Evolutionary conservation across 2,797 vertebrate genomes (phyloP), one percentile per base, ranked within the genome.

Genomic region (Saxicola maurus): DNA sequence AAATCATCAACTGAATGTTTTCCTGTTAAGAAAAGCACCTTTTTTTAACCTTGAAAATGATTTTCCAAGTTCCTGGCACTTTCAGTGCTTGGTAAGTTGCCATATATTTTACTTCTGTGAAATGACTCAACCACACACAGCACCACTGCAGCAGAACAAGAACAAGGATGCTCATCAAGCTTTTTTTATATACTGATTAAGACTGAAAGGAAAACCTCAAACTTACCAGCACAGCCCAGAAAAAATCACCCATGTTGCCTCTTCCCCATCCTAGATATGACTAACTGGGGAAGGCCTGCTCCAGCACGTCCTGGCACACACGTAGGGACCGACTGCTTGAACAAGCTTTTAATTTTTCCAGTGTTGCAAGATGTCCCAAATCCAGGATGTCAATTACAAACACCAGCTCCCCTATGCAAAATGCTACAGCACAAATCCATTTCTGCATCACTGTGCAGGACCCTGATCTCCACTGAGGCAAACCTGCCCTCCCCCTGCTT

Each of bases 191-290:
- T 86, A 89, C 31, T 61, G 74, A 87, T 91, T 86, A 89, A 78
- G 87, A 91, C 65, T 89, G 73, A 94, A 94, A 94, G 74, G 42
- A 90, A 92, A 93, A 79, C 67, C 77, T 92, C 77, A 73, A 83
- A 91, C 60, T 86, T 90, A 92, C 64, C 80, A 77, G 71, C 64
- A 86, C 23, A 79, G 71, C 85, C 71, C 85, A 52, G 56, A 89
- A 91, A 75, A 90, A 84, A 84, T 55, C 82, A 78, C 71, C 48
- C 56, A 38, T 31, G 64, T 60, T 80, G 72, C 72, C 51, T 82
- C 43, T 68, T 90, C 62, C 57, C 81, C 57, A 67, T 71, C 75
- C 51, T 75, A 64, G 82, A 48, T 17, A 74, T 28, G 59, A 87
- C 37, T 82, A 71, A 92, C 55, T 31, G 42, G 67, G 38, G 78